A percentile compares a stretch with the other conserved stretches of the same genome.
These are phyloP conservation scores for Piaya cayana DNA, from an alignment of 2,113 vertebrate species.

Conservation along the genomic window DNA sequence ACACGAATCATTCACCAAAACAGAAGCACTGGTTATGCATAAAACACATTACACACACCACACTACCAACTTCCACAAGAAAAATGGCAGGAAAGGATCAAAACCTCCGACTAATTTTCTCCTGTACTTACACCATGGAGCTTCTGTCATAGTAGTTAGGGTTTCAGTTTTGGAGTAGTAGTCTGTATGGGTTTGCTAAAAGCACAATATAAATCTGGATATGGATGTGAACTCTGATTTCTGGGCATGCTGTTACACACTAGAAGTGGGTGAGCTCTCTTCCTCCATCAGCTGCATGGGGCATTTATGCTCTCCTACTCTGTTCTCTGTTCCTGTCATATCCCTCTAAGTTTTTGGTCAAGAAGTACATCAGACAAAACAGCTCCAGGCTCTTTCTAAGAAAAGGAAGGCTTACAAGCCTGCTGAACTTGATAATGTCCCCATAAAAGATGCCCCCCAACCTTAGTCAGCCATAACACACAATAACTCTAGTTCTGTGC, in stretches of 20 bases:
- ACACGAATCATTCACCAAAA: not conserved
- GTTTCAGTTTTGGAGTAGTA: not conserved
- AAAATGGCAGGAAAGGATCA: not conserved
- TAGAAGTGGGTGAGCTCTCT: not conserved
- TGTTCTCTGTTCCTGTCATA: not conserved
- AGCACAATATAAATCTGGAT: not conserved
- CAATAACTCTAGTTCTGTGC: not conserved
- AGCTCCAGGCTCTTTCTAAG: rapidly evolving
- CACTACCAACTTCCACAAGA: not conserved
- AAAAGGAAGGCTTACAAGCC: not conserved
- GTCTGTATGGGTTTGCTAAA: not conserved
- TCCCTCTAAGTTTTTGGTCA: not conserved
- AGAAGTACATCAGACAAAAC: not conserved
- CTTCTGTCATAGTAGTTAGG: not conserved
- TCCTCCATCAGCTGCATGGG: too few relatives aligned
- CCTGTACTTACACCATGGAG: not conserved
- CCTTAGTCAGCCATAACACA: not conserved
- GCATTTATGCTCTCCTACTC: not conserved
- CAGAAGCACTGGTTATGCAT: not conserved
- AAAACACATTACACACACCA: not conserved
- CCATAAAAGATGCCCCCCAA: not conserved
- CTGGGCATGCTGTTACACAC: rapidly evolving
- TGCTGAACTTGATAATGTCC: not conserved
- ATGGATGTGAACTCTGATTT: not conserved
- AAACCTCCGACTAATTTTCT: not conserved